Evolutionary conservation across 2,113 vertebrate genomes (phyloP).

Genomic region (Pavo muticus): DNA sequence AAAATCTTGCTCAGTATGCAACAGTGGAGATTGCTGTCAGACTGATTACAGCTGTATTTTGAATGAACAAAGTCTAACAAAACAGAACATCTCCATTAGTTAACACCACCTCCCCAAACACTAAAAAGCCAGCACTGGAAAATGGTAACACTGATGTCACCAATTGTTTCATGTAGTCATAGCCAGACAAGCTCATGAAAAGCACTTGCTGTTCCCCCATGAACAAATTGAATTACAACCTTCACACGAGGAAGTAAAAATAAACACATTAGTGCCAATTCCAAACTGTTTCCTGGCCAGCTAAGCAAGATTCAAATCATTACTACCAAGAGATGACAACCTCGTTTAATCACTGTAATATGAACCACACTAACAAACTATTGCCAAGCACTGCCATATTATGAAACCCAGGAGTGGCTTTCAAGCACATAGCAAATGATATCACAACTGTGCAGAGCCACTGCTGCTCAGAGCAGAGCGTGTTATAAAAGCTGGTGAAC

Average conservation of each 20-base stretch:
- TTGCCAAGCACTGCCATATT: not conserved
- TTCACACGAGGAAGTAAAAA: constrained; percentile 16
- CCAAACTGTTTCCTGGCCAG: constrained; percentile 13
- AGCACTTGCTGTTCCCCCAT: not conserved
- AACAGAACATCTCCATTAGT: not conserved
- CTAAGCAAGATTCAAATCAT: not conserved
- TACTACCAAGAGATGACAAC: constrained; percentile 1
- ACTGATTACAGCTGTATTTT: not conserved
- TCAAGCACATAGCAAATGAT: accelerated
- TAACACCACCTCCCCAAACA: not conserved
- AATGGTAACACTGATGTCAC: not conserved
- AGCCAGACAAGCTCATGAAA: not conserved
- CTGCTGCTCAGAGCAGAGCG: not conserved
- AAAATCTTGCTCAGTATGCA: not conserved
- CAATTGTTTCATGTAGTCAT: not conserved
- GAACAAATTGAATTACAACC: constrained; percentile 15
- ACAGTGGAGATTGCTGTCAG: not conserved
- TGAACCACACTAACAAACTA: not conserved
- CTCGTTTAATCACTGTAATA: not conserved
- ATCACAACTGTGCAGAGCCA: not conserved
- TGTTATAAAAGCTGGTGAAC: accelerated
- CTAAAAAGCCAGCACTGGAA: not conserved
- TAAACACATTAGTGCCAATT: not conserved
- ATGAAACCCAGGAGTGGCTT: not conserved
- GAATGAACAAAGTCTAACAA: not conserved